Conservation (phyloP, 2,797 vertebrate species). For the Siniperca scherzeri region DNA sequence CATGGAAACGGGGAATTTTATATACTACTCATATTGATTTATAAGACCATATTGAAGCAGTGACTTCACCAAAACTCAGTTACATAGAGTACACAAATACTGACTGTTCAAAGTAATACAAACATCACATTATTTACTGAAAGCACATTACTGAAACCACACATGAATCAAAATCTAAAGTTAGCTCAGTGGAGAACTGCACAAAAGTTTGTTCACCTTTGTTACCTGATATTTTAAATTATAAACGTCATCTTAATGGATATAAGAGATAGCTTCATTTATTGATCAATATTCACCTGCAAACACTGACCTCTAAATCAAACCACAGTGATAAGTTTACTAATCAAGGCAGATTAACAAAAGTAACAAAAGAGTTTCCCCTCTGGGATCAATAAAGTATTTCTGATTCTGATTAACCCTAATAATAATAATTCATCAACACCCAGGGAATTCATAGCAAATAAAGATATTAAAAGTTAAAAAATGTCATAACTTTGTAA, state of each 20-base stretch:
- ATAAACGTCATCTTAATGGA: background rate
- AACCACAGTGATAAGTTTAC: background rate
- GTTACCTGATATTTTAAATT: background rate
- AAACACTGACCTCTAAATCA: background rate
- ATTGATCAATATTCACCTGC: background rate
- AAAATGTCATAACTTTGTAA: background rate
- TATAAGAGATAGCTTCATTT: background rate
- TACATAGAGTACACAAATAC: conserved; percentile 44
- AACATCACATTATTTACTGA: conserved; percentile 41
- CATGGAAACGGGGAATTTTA: too few relatives aligned
- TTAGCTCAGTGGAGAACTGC: background rate
- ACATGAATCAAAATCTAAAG: conserved; percentile 39
- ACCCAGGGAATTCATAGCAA: background rate
- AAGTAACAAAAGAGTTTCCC: too few relatives aligned
- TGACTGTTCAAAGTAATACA: conserved; percentile 47
- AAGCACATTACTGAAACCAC: conserved; percentile 24
- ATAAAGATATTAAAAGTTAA: background rate
- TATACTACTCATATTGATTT: conserved; percentile 10
- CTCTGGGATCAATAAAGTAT: too few relatives aligned
- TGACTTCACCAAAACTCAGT: conserved; percentile 63
- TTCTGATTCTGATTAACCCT: background rate
- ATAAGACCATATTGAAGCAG: conserved; percentile 35
- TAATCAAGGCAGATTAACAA: background rate
- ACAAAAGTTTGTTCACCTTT: background rate
- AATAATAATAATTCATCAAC: background rate